phyloP scores from a whole-genome alignment of 1,140 invertebrate species.

The Armadillidium nasatum region DNA sequence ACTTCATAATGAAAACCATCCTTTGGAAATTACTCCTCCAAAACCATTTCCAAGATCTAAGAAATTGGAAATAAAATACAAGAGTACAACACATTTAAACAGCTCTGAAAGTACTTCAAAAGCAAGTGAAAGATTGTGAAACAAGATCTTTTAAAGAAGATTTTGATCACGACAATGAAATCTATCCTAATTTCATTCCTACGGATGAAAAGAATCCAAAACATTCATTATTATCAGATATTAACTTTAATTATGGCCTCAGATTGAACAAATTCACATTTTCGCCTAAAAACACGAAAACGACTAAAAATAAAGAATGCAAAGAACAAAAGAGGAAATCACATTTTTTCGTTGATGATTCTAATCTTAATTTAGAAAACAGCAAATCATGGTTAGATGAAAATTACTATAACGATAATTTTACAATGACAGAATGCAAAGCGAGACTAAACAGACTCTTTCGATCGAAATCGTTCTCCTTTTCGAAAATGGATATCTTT shows the following conservation, averaged over 20 bases:
- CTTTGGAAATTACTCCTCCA: too few species aligned
- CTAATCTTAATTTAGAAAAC: not conserved
- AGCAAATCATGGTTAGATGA: constrained; percentile 4
- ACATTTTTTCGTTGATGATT: not conserved
- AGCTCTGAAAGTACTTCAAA: not conserved
- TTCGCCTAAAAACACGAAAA: not conserved
- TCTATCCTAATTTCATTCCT: too few species aligned
- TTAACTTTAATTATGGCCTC: not conserved
- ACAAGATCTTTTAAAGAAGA: not conserved
- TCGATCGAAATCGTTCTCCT: not conserved
- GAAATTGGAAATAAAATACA: not conserved
- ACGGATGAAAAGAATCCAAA: not conserved
- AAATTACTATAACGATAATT: not conserved
- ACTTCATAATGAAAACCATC: not conserved
- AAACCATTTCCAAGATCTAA: not conserved
- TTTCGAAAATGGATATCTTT: not conserved
- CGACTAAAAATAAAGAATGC: not conserved
- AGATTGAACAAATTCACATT: not conserved
- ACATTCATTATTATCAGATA: not conserved
- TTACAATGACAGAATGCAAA: not conserved
- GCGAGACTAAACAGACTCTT: not conserved
- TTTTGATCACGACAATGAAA: not conserved
- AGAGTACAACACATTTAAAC: not conserved
- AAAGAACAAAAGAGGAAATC: not conserved
- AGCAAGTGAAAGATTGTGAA: not conserved